Base-by-base conservation (phyloP, 2,888 invertebrate genomes). In the Drosophila paranaensis region DNA sequence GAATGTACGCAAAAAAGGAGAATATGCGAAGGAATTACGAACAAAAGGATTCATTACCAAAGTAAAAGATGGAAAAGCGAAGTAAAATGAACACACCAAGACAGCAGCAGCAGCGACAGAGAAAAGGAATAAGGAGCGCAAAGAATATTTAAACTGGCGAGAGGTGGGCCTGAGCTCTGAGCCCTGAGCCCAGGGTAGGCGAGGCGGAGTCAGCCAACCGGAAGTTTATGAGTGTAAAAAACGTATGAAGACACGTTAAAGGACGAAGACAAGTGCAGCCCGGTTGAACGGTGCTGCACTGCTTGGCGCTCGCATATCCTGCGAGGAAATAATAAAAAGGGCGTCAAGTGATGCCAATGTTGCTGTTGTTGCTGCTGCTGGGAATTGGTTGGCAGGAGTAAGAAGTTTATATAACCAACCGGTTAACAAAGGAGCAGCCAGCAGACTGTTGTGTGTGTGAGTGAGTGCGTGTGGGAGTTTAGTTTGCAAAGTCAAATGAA, bases 11-110 rank as follows among this genome's bases (percentile, higher is more conserved):
- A 65, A 50, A 27, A 40, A 4, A 46, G 16, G 13, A 20, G 9
- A 33, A 10, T 63, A 61, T 70, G 77, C 68, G 66, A 71, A 81
- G 86, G 70, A 72, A 82, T 74, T 77, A 74, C 77, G 71, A 82
- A 84, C 84, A 89, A 89, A 79, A 87, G 81, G 77, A 81, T 89
- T 84, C 84, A 84, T 87, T 84, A 87, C 88, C 87, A 89, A 79
- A 89, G 81, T 83, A 87, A 86, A 82, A 82, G 82, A 84, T 79
- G 88, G 65, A 70, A 74, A 82, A 88, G 67, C 65, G 67, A 62
- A 74, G 76, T 77, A 66, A 75, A 77, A 74, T 73, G 74, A 74
- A 71, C 55, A 64, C 27, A 64, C 33, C 60, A 50, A 56, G 61
- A 16, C 20, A 20, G 20, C 20, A 20, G 20, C 20, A 20, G 20